phyloP scores from a whole-genome alignment of 2,113 vertebrate species.

The Centrocercus urophasianus region DNA sequence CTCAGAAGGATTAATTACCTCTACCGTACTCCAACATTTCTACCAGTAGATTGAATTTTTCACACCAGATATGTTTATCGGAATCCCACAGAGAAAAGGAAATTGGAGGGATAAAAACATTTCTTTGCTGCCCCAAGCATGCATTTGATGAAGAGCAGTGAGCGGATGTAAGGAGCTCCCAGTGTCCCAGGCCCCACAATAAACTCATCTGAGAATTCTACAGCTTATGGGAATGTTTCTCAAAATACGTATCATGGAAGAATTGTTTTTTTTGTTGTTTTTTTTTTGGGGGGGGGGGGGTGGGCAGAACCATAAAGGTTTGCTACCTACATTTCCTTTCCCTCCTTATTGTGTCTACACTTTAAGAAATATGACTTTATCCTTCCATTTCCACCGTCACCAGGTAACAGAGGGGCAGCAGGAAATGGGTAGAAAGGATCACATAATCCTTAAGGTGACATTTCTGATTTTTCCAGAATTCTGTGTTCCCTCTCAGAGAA shows the following conservation, averaged over 20 bases:
- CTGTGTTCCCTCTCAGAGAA: neutral
- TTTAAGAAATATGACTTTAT: neutral
- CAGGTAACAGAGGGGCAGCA: neutral
- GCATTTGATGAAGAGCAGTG: neutral
- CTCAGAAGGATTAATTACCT: neutral
- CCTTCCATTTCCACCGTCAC: neutral
- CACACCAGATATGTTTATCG: neutral
- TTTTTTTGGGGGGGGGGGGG: no score
- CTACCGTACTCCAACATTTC: neutral
- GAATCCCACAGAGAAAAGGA: neutral
- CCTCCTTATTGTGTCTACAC: neutral
- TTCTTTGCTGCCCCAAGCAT: neutral
- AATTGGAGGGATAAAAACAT: neutral
- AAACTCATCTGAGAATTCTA: neutral
- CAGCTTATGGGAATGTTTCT: neutral
- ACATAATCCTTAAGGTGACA: neutral
- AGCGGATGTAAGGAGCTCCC: neutral
- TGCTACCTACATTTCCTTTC: neutral
- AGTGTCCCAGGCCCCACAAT: neutral
- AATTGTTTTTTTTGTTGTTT: neutral
- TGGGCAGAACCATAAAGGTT: neutral
- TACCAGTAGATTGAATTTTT: neutral
- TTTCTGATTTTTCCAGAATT: neutral
- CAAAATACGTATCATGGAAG: neutral
- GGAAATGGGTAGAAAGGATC: neutral